Base-by-base conservation (phyloP, 2,797 vertebrate genomes). In the Sphaeramia orbicularis region DNA sequence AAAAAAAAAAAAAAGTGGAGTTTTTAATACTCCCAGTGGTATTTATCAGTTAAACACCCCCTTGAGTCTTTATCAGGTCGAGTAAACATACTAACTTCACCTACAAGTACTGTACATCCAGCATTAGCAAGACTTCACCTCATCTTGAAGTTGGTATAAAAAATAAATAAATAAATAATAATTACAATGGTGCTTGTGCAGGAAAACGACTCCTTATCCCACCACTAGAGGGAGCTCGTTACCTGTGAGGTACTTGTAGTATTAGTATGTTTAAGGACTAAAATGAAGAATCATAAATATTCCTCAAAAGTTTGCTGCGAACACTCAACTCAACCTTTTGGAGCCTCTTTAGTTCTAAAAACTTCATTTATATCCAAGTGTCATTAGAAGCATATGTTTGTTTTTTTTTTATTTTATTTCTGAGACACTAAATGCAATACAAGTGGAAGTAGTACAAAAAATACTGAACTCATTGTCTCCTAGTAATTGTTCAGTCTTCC, bases 341-440 rank as follows among this genome's bases (percentile, higher is more conserved):
- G 18, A 63, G 13, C 48, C 47, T 76, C 50, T 57, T 38, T 27
- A 14, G 13, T 52, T 27, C 27, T 55, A 5, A 71, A 54, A 65
- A 13, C 9, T 42, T 32, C 42, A 30, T 48, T 36, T 7, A 35
- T 35, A 15, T 65, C 16, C 19, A n/a, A 45, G 51, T 60, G 42
- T 66, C 49, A 1, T 56, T 30, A 30, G 13, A 55, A 41, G 44
- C 36, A 18, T 12, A 52, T 58, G 13, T 67, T 13, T 62, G 69
- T 49, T 50, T 2, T 21, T 4, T n/a, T 41, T 51, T 49, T 52
- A 44, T 62, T 37, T 48, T 10, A 53, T 65, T 30, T 11, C 19
- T 35, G 3, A 27, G 7, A 12, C 36, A 72, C 38, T 66, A 78
- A 87, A 86, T 91, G 87, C 88, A 92, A 88, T 88, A 86, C 66